Evolutionary conservation across 2,113 vertebrate species (phyloP), one percentile per base, ranked within the genome.

Genomic region (Ameiurus melas): DNA sequence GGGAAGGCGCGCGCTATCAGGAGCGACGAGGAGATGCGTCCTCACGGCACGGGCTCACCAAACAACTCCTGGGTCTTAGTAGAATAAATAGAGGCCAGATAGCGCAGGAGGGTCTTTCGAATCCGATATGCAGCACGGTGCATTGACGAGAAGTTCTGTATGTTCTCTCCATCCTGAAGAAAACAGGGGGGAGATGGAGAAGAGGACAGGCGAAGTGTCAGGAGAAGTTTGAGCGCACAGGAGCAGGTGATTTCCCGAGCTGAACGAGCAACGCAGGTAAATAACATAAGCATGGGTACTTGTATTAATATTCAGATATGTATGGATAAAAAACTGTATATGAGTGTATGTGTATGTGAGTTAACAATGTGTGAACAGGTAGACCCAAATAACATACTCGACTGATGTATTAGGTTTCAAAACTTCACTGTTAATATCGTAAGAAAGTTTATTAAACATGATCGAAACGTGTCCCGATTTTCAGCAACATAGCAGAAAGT

Each of bases 181-280:
- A 36, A 16, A n/a, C 25, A 12, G 12, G 19, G 3, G 5, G 17
- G 36, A 53, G 17, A 85, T 73, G 68, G 66, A 85, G 68, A 71
- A 73, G 19, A 13, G 19, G 10, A 39, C 51, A 43, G 51, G 68
- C 20, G n/a, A 51, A 51, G 82, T 51, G 60, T 81, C 17, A 25
- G 60, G 62, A 66, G 58, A 85, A 85, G 84, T 85, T 70, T 85
- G 83, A 68, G 84, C 84, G 66, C 83, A 70, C 68, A 22, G 30
- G 66, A 85, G 51, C 51, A 22, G 17, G 78, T 22, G 78, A 25
- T 33, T 79, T 30, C 10, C 43, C 73, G 43, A 77, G 43, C 39
- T 47, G 73, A 77, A 27, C 75, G 14, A 25, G 43, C 43, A 57
- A 12, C 78, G n/a, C 25, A 81, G 53, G 78, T 81, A 81, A 80